Base-by-base conservation (phyloP, 2,113 vertebrate species). In the Bubo bubo region DNA sequence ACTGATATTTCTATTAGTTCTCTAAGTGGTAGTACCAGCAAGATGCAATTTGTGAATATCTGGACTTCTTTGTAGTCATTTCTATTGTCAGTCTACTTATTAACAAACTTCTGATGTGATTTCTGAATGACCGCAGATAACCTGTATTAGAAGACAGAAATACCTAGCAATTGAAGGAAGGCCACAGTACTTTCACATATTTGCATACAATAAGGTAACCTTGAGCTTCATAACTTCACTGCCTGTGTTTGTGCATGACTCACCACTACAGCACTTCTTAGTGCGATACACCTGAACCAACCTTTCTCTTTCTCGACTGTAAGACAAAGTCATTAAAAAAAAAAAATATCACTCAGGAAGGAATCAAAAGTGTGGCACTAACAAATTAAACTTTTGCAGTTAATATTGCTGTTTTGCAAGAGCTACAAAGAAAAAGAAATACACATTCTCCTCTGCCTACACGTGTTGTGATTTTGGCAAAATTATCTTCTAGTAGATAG, bases 1-100 rank as follows among this genome's bases (percentile, higher is more conserved):
- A 96, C 62, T 91, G 90, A 73, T 86, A 86, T 70, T 85, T 94
- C 93, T 95, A 86, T 94, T 93, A 90, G 62, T 56, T 88, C 17
- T 2, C 2, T 20, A 35, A 77, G 47, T 13, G 49, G 39, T 86
- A 39, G 28, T 34, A 34, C 49, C 85, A 90, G 74, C 27, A 86
- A 96, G 82, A 72, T n/a, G 55, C 24, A 55, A 35, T 80, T 92
- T 95, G 30, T 85, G 82, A 97, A 93, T 68, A 93, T 56, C 47
- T 85, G 66, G 74, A 79, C 32, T 49, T 35, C 55, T 73, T 56
- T 70, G 43, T 18, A 88, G 47, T 82, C 8, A 70, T 90, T 90
- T 88, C 79, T 47, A 27, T 47, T 86, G 55, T 73, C 71, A 79
- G 22, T 41, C 66, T 19, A 50, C 58, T 35, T 56, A 49, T 47